phyloP scores from a whole-genome alignment of 2,797 vertebrate species.

The Myripristis murdjan region DNA sequence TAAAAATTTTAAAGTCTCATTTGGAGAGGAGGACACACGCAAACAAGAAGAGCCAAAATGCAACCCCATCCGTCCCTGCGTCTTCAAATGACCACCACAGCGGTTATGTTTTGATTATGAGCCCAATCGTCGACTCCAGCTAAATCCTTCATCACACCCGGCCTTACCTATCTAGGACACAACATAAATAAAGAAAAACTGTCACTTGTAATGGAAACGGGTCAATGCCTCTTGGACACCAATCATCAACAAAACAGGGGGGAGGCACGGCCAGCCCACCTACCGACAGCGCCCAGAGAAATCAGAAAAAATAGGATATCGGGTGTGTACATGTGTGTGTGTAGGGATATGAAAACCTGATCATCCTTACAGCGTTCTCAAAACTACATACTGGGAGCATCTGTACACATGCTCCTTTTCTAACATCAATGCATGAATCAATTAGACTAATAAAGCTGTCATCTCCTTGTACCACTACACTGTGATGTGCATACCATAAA shows the following conservation, averaged over 20 bases:
- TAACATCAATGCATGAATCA: background rate
- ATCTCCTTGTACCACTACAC: background rate
- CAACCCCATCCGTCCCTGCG: background rate
- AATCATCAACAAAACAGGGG: background rate
- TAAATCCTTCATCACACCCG: conserved; percentile 3
- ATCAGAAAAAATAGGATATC: conserved; percentile 48
- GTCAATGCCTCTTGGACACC: conserved; percentile 18
- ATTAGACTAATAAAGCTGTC: background rate
- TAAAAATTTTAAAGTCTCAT: conserved; percentile 53
- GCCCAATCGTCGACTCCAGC: conserved; percentile 4
- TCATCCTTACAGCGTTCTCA: conserved; percentile 25
- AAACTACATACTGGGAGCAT: background rate
- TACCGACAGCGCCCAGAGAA: conserved; percentile 34
- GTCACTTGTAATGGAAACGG: conserved; percentile 40
- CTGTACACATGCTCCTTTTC: background rate
- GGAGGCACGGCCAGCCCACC: conserved; percentile 22
- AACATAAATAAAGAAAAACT: conserved; percentile 3
- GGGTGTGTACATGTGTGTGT: conserved; percentile 43
- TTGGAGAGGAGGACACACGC: conserved; percentile 35
- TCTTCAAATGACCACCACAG: background rate
- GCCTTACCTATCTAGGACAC: conserved; percentile 10
- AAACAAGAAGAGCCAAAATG: conserved; percentile 15
- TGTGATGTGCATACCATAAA: background rate
- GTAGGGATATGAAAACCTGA: conserved; percentile 41
- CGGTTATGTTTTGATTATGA: conserved; percentile 19